phyloP scores from a whole-genome alignment of 2,797 vertebrate species.

The Melanogrammus aeglefinus region DNA sequence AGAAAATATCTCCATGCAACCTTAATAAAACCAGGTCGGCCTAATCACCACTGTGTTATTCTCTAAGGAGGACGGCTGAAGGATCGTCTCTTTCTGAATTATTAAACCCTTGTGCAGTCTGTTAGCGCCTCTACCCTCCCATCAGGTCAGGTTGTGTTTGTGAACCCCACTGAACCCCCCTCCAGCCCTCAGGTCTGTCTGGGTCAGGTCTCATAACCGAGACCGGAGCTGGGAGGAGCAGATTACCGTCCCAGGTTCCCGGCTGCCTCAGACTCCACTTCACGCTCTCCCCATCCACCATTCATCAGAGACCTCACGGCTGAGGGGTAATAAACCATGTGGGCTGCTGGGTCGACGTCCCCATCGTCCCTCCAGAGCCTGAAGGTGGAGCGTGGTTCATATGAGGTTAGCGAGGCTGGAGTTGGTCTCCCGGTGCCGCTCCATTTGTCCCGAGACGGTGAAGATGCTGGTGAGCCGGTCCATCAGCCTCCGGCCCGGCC shows the following conservation, averaged over 20 bases:
- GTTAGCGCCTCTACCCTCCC: not conserved
- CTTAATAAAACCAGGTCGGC: not conserved
- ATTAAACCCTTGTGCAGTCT: conserved; percentile 1
- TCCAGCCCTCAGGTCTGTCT: not conserved
- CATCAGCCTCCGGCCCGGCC: conserved; percentile 64
- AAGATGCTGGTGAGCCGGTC: conserved; percentile 78
- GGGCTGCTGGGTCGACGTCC: conserved; percentile 19
- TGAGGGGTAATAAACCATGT: conserved; percentile 32
- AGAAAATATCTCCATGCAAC: too few relatives aligned
- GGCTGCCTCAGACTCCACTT: conserved; percentile 2
- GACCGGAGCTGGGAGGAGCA: not conserved
- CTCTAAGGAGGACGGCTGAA: not conserved
- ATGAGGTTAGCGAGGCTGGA: conserved; percentile 95
- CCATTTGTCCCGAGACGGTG: conserved; percentile 86
- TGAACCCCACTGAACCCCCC: not conserved
- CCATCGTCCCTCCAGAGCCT: not conserved
- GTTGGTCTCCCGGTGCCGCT: conserved; percentile 80
- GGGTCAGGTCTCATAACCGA: not conserved
- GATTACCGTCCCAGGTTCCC: not conserved
- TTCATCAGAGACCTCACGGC: conserved; percentile 17
- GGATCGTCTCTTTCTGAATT: not conserved
- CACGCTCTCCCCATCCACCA: too few relatives aligned
- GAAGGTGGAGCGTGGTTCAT: conserved; percentile 57
- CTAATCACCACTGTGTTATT: too few relatives aligned
- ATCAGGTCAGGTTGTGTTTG: not conserved